These are phyloP conservation scores for Clinocottus analis DNA, from an alignment of 2,113 vertebrate species.

Conservation along the genomic window DNA sequence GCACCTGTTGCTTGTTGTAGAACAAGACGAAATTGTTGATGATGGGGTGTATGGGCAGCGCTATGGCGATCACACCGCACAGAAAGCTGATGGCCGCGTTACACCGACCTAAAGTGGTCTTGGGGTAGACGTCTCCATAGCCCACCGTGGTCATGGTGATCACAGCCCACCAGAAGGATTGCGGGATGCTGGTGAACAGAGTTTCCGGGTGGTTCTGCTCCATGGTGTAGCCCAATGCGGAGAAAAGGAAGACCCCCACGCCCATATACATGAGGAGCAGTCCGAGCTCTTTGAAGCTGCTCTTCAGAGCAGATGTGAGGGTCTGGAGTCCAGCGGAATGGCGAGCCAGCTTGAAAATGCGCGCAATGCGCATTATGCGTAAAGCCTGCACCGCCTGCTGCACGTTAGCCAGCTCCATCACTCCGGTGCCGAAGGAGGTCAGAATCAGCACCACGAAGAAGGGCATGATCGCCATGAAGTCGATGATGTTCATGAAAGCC, in stretches of 20 bases:
- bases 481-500: constrained; percentile 96
- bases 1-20: constrained; percentile 97
- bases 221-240: constrained; percentile 96
- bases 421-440: constrained; percentile 89
- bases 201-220: constrained; percentile 97
- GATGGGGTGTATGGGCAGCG: constrained; percentile 97
- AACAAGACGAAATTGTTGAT: constrained; percentile 98
- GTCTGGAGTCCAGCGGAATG: constrained; percentile 97
- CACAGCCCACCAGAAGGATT: constrained; percentile 99
- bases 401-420: constrained; percentile 94
- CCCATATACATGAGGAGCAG: constrained; percentile 97
- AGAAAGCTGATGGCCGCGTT: constrained; percentile 98
- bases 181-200: constrained; percentile 97
- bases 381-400: constrained; percentile 97
- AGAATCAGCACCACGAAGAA: constrained; percentile 94
- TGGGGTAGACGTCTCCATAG: constrained; percentile 97
- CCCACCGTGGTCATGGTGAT: constrained; percentile 99
- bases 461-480: constrained; percentile 95
- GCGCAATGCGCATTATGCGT: constrained; percentile 95
- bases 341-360: constrained; percentile 97
- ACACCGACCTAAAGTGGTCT: constrained; percentile 94
- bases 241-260: constrained; percentile 97
- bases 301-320: constrained; percentile 94
- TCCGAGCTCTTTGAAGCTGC: constrained; percentile 95
- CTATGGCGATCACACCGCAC: constrained; percentile 96